phyloP scores from a whole-genome alignment of 2,888 invertebrate species.

The Iselma pallidipennis region DNA sequence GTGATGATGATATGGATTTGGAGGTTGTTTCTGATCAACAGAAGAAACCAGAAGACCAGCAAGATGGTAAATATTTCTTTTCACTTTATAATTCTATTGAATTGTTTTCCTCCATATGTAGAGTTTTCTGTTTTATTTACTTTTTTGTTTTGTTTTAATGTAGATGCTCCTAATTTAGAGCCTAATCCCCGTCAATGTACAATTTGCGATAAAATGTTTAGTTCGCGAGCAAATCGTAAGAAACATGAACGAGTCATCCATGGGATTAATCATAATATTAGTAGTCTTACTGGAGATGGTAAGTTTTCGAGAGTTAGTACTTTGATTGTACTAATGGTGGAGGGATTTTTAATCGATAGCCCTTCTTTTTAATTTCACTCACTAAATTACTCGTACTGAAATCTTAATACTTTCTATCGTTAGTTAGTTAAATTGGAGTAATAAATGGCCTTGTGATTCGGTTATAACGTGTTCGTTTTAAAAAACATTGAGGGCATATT shows the following conservation, averaged over 20 bases:
- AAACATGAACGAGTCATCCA: conserved; percentile 46
- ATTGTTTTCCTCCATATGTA: conserved; percentile 27
- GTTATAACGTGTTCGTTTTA: no score
- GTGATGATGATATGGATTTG: conserved; percentile 10
- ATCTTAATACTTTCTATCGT: no score
- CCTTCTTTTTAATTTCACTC: no score
- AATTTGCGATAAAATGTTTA: conserved; percentile 46
- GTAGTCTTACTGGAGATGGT: conserved; percentile 2
- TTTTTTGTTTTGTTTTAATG: neutral
- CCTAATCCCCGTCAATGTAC: conserved; percentile 36
- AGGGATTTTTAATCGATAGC: no score
- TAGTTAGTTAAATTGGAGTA: no score
- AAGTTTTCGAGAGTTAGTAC: conserved; percentile 6
- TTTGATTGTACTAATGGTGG: neutral
- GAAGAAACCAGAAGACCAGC: no score
- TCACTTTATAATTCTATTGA: conserved; percentile 5
- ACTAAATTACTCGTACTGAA: no score
- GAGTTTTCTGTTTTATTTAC: conserved; percentile 19
- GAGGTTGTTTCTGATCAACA: no score
- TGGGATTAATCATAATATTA: conserved; percentile 8
- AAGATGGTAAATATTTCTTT: conserved; percentile 5
- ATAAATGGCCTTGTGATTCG: no score
- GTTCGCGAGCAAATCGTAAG: conserved; percentile 42
- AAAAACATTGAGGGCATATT: no score
- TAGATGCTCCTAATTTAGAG: neutral